Conservation (phyloP, 2,888 invertebrate genomes). For the Griposia aprilina region DNA sequence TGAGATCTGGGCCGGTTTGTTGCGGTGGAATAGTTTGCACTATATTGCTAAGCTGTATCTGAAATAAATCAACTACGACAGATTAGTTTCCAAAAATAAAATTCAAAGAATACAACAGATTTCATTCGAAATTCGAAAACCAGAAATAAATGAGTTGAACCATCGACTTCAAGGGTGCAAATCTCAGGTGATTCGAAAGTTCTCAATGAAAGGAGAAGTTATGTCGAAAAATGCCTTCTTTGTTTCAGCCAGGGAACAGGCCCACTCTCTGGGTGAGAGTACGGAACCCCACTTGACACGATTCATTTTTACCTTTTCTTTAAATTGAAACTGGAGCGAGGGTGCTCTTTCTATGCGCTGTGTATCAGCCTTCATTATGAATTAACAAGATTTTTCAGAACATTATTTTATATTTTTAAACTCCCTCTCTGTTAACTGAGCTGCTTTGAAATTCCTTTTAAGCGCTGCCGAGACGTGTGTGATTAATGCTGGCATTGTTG, state of each 20-base stretch:
- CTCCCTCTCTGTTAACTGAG: slow-evolving; percentile 21
- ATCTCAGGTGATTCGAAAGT: slow-evolving; percentile 82
- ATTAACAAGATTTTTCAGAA: slow-evolving; percentile 75
- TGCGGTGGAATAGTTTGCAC: slow-evolving; percentile 14
- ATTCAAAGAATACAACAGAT: background rate
- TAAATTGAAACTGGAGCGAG: slow-evolving; percentile 85
- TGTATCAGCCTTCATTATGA: slow-evolving; percentile 80
- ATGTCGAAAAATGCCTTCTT: slow-evolving; percentile 83
- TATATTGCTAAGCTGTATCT: background rate
- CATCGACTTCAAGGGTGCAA: slow-evolving; percentile 77
- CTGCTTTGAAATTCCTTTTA: slow-evolving; percentile 20
- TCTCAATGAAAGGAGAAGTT: slow-evolving; percentile 77
- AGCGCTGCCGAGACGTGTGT: slow-evolving; percentile 3
- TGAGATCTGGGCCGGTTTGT: slow-evolving; percentile 31
- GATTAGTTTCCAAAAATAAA: background rate
- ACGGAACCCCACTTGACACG: slow-evolving; percentile 88
- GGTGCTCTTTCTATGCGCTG: slow-evolving; percentile 77
- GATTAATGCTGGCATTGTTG: slow-evolving; percentile 31
- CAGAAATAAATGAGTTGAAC: slow-evolving; percentile 72
- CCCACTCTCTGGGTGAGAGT: slow-evolving; percentile 81
- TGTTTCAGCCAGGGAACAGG: slow-evolving; percentile 86
- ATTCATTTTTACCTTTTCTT: slow-evolving; percentile 88
- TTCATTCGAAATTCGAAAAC: slow-evolving; percentile 61
- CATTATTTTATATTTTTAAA: slow-evolving; percentile 66
- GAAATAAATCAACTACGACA: background rate